These are phyloP conservation scores for Callopanchax toddi DNA, from an alignment of 2,113 vertebrate species.

Conservation along the genomic window DNA sequence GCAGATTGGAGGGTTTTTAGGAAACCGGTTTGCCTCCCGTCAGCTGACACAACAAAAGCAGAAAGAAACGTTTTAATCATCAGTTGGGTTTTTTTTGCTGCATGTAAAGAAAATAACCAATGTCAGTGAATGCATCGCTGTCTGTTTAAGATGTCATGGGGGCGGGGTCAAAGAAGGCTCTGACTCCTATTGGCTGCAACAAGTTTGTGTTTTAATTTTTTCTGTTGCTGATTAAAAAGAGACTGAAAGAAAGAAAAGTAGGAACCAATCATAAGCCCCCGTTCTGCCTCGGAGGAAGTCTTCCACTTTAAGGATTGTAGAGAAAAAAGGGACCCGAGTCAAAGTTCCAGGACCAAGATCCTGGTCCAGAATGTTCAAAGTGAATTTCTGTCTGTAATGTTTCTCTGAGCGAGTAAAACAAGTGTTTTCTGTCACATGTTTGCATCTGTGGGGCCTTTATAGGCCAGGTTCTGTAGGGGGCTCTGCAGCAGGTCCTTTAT, in stretches of 20 bases:
- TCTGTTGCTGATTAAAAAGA: slow-evolving; percentile 4
- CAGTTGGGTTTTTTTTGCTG: neutral
- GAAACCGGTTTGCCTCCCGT: slow-evolving; percentile 34
- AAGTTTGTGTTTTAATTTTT: neutral
- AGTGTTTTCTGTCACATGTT: slow-evolving; percentile 6
- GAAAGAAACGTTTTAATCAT: too few relatives aligned
- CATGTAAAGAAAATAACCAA: neutral
- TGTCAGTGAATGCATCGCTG: too few relatives aligned
- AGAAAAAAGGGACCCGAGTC: slow-evolving; percentile 3
- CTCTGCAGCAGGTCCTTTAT: too few relatives aligned
- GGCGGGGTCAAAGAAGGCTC: neutral
- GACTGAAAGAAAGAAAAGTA: slow-evolving; percentile 10
- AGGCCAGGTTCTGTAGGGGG: slow-evolving; percentile 4
- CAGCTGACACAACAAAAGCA: slow-evolving; percentile 8
- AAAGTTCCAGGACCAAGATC: neutral
- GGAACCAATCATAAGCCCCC: slow-evolving; percentile 51
- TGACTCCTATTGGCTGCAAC: neutral
- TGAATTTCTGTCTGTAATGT: neutral
- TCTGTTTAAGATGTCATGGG: neutral
- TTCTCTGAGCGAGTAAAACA: neutral
- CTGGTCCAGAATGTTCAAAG: too few relatives aligned
- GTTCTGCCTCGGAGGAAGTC: slow-evolving; percentile 72
- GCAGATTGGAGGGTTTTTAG: slow-evolving; percentile 11
- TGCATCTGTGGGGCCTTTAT: too few relatives aligned
- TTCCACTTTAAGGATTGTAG: slow-evolving; percentile 60